Percentiles rank a stretch among this genome's conserved stretches.
phyloP scores from a whole-genome alignment of 35 echinoderm and acorn worm genomes.

The Ophioderma brevispina region DNA sequence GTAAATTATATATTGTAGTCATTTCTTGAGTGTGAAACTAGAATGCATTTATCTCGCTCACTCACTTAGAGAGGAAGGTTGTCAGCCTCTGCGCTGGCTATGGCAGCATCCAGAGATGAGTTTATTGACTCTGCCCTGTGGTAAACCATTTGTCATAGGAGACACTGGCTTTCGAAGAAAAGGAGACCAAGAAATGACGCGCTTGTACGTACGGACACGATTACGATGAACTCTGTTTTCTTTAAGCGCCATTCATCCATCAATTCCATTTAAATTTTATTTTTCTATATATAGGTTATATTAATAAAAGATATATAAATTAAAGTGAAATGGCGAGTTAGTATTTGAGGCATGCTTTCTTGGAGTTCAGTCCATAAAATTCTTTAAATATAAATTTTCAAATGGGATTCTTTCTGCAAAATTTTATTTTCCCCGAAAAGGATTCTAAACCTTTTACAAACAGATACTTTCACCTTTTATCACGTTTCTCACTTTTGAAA shows the following conservation, averaged over 20 bases:
- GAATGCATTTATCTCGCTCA: background rate
- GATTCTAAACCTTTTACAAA: too few species aligned
- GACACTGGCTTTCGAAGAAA: background rate
- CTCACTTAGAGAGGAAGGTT: background rate
- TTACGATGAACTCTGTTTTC: background rate
- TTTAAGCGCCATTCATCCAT: background rate
- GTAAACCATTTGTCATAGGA: background rate
- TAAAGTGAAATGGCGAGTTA: too few species aligned
- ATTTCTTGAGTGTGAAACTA: background rate
- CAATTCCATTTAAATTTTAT: background rate
- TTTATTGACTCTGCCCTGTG: background rate
- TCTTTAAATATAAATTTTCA: too few species aligned
- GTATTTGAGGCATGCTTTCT: too few species aligned
- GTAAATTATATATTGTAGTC: background rate
- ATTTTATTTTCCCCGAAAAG: too few species aligned
- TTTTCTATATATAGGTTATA: too few species aligned
- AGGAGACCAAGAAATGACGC: background rate
- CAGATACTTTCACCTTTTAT: too few species aligned
- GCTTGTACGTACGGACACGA: background rate
- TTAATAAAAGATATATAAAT: too few species aligned
- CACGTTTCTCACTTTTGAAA: too few species aligned
- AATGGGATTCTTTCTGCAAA: too few species aligned
- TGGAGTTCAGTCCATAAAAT: too few species aligned
- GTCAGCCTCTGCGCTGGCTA: background rate
- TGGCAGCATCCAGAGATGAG: background rate